Conservation (phyloP, 2,113 vertebrate species). For the Erythrocercus mccallii region DNA sequence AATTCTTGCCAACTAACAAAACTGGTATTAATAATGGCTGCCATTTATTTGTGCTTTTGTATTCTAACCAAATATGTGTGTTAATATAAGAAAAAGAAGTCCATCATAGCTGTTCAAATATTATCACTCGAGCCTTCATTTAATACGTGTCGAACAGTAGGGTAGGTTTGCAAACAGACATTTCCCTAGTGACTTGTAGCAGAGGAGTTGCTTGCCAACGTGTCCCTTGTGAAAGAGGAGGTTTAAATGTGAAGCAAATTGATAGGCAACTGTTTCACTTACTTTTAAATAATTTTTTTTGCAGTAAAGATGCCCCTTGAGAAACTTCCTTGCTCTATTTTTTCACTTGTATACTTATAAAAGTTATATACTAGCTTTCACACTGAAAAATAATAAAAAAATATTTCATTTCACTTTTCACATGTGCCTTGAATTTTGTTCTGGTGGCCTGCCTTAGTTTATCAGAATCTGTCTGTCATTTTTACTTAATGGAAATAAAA, state of each 20-base stretch:
- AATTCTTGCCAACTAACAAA: not conserved
- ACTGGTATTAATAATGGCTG: not conserved
- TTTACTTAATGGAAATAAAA: constrained; percentile 21
- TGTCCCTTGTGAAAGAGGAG: not conserved
- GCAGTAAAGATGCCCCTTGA: not conserved
- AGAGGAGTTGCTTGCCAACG: not conserved
- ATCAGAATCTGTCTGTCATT: constrained; percentile 28
- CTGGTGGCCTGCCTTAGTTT: not conserved
- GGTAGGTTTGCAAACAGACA: not conserved
- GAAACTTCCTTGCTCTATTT: not conserved
- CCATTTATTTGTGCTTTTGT: not conserved
- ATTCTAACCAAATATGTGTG: not conserved
- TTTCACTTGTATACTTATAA: not conserved
- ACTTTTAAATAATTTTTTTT: not conserved
- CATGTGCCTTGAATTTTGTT: not conserved
- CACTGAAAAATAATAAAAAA: not conserved
- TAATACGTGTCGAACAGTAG: not conserved
- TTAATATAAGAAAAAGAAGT: not conserved
- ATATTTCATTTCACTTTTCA: not conserved
- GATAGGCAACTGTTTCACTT: not conserved
- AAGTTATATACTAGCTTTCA: not conserved
- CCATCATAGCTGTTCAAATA: not conserved
- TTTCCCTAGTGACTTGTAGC: not conserved
- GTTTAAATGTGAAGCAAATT: not conserved
- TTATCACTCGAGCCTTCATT: not conserved